Conservation (phyloP, 2,113 vertebrate species). For the Chlorodrepanis virens region DNA sequence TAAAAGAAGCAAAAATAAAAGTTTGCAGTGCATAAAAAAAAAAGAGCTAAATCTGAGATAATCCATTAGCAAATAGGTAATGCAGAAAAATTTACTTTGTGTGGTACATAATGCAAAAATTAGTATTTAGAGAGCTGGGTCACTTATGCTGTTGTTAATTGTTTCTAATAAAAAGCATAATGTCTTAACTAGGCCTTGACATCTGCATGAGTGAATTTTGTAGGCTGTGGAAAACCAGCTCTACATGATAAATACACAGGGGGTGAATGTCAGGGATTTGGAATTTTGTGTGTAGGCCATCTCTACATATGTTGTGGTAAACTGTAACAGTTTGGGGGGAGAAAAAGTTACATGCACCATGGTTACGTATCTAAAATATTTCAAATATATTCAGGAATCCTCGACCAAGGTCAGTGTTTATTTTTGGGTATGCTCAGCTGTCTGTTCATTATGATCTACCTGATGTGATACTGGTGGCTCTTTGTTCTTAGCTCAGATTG, state of each 20-base stretch:
- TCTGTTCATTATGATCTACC: neutral
- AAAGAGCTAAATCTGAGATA: neutral
- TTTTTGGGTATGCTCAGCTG: neutral
- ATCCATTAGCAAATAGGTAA: neutral
- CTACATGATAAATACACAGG: neutral
- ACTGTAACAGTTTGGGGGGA: neutral
- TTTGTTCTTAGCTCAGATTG: conserved; percentile 85
- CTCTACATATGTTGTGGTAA: neutral
- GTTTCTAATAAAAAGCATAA: neutral
- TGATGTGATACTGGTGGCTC: neutral
- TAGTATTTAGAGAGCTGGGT: neutral
- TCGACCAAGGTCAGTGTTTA: neutral
- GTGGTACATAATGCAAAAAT: neutral
- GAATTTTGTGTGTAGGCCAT: neutral
- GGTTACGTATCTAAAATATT: neutral
- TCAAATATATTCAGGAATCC: neutral
- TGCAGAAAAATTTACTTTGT: neutral
- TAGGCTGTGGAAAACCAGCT: neutral
- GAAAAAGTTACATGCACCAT: neutral
- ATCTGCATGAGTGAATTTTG: neutral
- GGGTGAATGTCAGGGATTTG: neutral
- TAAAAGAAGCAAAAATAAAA: neutral
- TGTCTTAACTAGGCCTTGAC: neutral
- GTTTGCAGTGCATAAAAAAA: neutral
- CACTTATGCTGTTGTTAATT: neutral